These are phyloP conservation scores for Lepus townsendii DNA, from an alignment of 2,797 vertebrate species.

Conservation along the genomic window DNA sequence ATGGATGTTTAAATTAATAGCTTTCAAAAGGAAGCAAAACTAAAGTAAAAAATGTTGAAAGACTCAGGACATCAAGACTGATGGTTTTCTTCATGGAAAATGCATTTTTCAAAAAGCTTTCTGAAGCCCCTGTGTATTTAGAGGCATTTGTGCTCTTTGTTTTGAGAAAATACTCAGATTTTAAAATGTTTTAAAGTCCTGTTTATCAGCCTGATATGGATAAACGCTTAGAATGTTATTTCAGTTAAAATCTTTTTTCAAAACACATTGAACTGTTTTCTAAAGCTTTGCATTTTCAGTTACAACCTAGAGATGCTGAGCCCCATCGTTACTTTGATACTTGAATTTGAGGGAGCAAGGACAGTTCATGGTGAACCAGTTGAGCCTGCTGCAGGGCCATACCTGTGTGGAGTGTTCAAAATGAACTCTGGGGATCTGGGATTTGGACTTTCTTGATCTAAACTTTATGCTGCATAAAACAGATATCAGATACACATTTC, in stretches of 20 bases:
- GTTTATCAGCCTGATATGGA: constrained; percentile 32
- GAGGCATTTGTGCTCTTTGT: constrained; percentile 35
- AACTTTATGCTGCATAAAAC: constrained; percentile 74
- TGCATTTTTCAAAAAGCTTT: too few species aligned
- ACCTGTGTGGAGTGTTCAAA: constrained; percentile 39
- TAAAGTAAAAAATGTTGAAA: neutral
- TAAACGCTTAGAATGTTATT: constrained; percentile 57
- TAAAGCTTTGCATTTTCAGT: constrained; percentile 62
- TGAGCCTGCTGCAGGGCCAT: constrained; percentile 83
- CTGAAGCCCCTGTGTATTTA: neutral
- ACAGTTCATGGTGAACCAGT: constrained; percentile 69
- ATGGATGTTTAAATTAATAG: constrained; percentile 56
- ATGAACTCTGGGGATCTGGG: constrained; percentile 73
- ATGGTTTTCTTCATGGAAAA: too few species aligned
- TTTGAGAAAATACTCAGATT: constrained; percentile 57
- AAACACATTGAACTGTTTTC: constrained; percentile 62
- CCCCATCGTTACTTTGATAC: constrained; percentile 77
- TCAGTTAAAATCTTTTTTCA: constrained; percentile 58
- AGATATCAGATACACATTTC: constrained; percentile 79
- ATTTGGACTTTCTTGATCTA: constrained; percentile 74
- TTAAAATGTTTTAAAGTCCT: constrained; percentile 57
- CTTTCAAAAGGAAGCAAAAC: constrained; percentile 48
- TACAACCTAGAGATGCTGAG: constrained; percentile 73
- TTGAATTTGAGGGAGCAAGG: constrained; percentile 77
- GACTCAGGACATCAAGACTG: too few species aligned